Evolutionary conservation across 2,888 invertebrate species (phyloP), one percentile per base, ranked within the genome.

Genomic region (Ctena decussata): DNA sequence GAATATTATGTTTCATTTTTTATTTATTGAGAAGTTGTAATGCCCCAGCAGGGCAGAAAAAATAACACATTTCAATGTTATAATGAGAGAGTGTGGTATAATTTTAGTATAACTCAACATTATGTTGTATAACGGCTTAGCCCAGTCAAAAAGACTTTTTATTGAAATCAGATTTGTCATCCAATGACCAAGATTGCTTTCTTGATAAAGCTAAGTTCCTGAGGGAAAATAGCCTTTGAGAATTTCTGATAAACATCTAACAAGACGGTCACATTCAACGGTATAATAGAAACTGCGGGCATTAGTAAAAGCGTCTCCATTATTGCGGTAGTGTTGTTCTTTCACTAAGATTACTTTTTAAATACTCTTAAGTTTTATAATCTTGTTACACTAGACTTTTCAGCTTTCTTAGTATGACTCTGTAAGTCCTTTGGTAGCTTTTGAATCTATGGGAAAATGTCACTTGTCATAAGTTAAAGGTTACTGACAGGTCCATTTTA

Each of bases 161-260:
- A 35, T 32, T 65, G 65, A 65, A 35, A 65, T 65, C 32, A 35
- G 32, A 65, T 65, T n/a, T 65, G 65, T 65, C 65, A 65, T 21
- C 6, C 21, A 11, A 5, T 11, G 65, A 35, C 35, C 15, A 32
- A 65, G 65, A 65, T 65, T 27, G 24, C 11, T 32, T 65, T 65
- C 15, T 12, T 35, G 65, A 65, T 65, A 65, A 65, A 65, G 5
- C 2, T 18, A 65, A 30, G 30, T 65, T 65, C 65, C 65, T 65
- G 65, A 65, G 65, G 65, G 65, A 65, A 65, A 65, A 35, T 65
- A 35, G 30, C 65, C 65, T 65, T 65, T 65, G 21, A 65, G 18
- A 21, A 65, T 8, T 6, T 5, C 1, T 18, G 65, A 65, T 65
- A 65, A 30, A 11, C 35, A 65, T 65, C 65, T 65, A 65, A 18